phyloP scores from a whole-genome alignment of 1,140 invertebrate species.

The Sarcophaga peregrina region DNA sequence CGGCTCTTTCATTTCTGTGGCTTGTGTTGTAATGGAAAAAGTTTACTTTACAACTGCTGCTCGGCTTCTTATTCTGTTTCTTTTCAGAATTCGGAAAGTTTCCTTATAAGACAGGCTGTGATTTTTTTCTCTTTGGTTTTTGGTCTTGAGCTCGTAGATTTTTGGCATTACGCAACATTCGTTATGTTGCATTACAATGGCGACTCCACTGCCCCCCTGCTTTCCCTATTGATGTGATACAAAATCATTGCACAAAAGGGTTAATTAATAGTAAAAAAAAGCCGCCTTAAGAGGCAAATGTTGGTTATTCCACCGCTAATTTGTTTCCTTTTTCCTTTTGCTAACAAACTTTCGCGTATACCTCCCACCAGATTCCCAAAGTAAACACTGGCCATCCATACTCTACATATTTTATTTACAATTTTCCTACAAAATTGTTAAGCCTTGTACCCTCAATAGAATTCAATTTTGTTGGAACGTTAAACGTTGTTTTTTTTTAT shows the following conservation, averaged over 20 bases:
- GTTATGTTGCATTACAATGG: conserved; percentile 33
- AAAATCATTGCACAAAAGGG: conserved; percentile 43
- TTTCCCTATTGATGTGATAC: not conserved
- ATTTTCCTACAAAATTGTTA: not conserved
- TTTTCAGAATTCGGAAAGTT: not conserved
- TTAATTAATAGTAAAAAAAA: conserved; percentile 46
- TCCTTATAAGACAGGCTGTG: not conserved
- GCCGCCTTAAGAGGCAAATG: conserved; percentile 30
- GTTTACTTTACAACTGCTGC: conserved; percentile 3
- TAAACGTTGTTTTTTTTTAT: conserved; percentile 26
- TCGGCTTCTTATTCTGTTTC: not conserved
- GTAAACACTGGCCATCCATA: not conserved
- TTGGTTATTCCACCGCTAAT: conserved; percentile 28
- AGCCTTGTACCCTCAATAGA: not conserved
- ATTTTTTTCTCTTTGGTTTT: conserved; percentile 37
- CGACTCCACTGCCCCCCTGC: not conserved
- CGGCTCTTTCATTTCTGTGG: conserved; percentile 44
- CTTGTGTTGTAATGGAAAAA: conserved; percentile 45
- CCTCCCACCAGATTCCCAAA: not conserved
- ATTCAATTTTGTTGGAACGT: not conserved
- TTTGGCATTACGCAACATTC: conserved; percentile 21
- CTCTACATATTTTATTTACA: not conserved
- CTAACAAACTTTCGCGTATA: not conserved
- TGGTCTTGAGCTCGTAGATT: not conserved
- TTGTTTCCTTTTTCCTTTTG: conserved; percentile 17